Evolutionary conservation across 2,888 invertebrate genomes (phyloP), one percentile per base, ranked within the genome.

Genomic region (Aphodius sticticus): DNA sequence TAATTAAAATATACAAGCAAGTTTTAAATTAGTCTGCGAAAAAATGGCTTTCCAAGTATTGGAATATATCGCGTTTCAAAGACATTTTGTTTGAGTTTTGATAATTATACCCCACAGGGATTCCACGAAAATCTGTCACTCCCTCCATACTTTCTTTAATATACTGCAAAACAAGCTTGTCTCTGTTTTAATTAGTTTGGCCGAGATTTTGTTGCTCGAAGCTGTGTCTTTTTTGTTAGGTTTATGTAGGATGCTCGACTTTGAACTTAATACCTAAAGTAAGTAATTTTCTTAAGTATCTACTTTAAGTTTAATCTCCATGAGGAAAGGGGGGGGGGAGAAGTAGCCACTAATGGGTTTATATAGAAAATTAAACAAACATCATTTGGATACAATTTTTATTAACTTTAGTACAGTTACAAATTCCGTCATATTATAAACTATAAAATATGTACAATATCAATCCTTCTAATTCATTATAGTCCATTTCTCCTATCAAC

Each of bases 321-420:
- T n/a, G n/a, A n/a, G n/a, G n/a, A n/a, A n/a, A n/a, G n/a, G n/a
- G n/a, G n/a, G 26, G 26, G 6, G 53, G 12, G 53, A 53, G 12
- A 53, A 53, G 12, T 53, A 12, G 9, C 53, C 53, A 53, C 53
- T 53, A 53, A 53, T 53, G 53, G 3, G 7, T 5, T 53, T 9
- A 53, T 53, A 3, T 53, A 53, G 53, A 53, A 53, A 53, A 7
- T 53, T 53, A 53, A 53, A 53, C 53, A 53, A 26, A 53, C 12
- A 53, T 12, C 12, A 53, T 12, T 53, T 53, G 53, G 4, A 3
- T 53, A 53, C 12, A 53, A 53, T 12, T 53, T 53, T 53, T 53
- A 53, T 53, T 53, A 53, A 53, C 53, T 53, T 53, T 53, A 53
- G 53, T 53, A 53, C 53, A 53, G 53, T 53, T 53, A 53, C 53